Evolutionary conservation across 1,140 invertebrate genomes (phyloP).

Genomic region (Drosophila mauritiana): DNA sequence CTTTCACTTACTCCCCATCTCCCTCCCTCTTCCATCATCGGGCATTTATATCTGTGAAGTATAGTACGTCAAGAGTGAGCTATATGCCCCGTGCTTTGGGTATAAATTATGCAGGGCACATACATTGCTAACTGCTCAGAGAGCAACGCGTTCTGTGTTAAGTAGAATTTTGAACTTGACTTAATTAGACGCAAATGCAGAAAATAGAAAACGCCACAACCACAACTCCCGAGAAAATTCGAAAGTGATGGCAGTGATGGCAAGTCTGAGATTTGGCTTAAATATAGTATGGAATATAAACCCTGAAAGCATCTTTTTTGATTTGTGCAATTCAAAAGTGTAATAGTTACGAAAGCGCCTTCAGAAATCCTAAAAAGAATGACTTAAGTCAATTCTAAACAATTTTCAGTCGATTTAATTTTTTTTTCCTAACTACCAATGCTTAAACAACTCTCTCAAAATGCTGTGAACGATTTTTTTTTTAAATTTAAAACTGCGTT

Average conservation of each 20-base stretch:
- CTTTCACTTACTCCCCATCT: neutral
- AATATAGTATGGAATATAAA: too few relatives aligned
- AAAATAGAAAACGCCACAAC: conserved; percentile 64
- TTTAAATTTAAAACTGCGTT: neutral
- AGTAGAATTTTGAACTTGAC: conserved; percentile 74
- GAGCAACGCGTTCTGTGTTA: conserved; percentile 51
- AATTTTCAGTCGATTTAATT: too few relatives aligned
- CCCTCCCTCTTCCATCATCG: neutral
- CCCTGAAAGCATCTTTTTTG: too few relatives aligned
- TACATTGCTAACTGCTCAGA: conserved; percentile 25
- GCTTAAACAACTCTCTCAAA: too few relatives aligned
- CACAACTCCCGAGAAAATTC: conserved; percentile 33
- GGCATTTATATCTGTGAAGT: neutral
- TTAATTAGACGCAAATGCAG: conserved; percentile 71
- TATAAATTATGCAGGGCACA: conserved; percentile 70
- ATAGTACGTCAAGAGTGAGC: conserved; percentile 6
- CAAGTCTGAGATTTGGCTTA: neutral
- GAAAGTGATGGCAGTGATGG: conserved; percentile 19
- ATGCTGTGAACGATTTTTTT: too few relatives aligned
- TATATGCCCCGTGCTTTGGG: conserved; percentile 12
- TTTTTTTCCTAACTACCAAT: too few relatives aligned
- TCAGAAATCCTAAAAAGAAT: too few relatives aligned
- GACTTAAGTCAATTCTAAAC: too few relatives aligned
- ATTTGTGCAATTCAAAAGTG: too few relatives aligned
- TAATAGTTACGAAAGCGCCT: too few relatives aligned